phyloP scores from a whole-genome alignment of 2,113 vertebrate species.

The Malurus melanocephalus region DNA sequence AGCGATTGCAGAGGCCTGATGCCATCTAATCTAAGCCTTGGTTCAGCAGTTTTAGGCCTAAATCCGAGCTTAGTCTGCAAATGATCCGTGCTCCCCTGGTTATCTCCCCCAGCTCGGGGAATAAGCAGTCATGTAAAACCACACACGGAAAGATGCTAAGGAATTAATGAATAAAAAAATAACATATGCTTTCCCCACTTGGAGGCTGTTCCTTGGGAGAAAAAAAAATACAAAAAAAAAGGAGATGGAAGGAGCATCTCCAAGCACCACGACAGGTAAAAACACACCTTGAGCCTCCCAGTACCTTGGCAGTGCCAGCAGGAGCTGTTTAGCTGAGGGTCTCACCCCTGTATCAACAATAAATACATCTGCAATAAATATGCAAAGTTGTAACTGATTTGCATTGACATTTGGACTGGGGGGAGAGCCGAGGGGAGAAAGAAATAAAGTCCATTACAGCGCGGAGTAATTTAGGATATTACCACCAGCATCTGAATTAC shows the following conservation, averaged over 20 bases:
- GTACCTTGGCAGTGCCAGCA: rapidly evolving
- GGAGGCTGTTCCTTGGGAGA: neutral
- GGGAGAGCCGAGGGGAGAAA: slow-evolving; percentile 19
- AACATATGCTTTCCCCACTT: neutral
- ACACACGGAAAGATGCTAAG: neutral
- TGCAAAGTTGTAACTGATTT: slow-evolving; percentile 73
- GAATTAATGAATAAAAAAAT: slow-evolving; percentile 38
- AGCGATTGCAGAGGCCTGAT: slow-evolving; percentile 39
- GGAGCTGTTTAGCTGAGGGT: slow-evolving; percentile 49
- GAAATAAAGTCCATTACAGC: slow-evolving; percentile 70
- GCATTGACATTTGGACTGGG: slow-evolving; percentile 71
- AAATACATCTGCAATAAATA: slow-evolving; percentile 74
- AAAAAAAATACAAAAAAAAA: too few species aligned
- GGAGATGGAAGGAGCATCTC: neutral
- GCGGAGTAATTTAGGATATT: slow-evolving; percentile 78
- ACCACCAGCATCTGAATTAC: slow-evolving; percentile 80
- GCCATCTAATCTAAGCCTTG: slow-evolving; percentile 48
- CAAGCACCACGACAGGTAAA: neutral
- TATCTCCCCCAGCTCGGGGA: slow-evolving; percentile 35
- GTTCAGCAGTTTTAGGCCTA: slow-evolving; percentile 43
- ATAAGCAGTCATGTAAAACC: slow-evolving; percentile 38
- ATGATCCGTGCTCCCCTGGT: slow-evolving; percentile 15
- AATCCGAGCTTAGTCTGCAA: slow-evolving; percentile 46
- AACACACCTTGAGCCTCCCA: neutral
- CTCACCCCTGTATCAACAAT: slow-evolving; percentile 68